phyloP scores from a whole-genome alignment of 2,113 vertebrate species.

The Sebastes schlegelii region DNA sequence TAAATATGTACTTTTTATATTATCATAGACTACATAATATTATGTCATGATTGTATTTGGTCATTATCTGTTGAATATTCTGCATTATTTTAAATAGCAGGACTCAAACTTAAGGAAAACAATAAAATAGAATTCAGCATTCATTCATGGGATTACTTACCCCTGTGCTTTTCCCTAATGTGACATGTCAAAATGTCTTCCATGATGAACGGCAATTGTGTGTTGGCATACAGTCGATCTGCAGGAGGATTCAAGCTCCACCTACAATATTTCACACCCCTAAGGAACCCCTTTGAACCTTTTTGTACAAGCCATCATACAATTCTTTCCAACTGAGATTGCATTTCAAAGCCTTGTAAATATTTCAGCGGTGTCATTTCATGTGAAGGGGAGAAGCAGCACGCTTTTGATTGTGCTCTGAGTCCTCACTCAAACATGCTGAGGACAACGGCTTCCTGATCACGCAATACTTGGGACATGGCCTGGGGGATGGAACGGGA shows the following conservation, averaged over 20 bases:
- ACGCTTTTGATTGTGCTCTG: conserved; percentile 30
- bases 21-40: too few relatives aligned
- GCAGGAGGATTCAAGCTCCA: neutral
- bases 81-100: too few relatives aligned
- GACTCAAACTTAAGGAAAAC: too few relatives aligned
- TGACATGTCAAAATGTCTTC: neutral
- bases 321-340: conserved; percentile 13
- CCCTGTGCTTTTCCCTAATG: conserved; percentile 3
- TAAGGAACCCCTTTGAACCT: neutral
- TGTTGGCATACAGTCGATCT: neutral
- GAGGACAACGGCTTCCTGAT: conserved; percentile 19
- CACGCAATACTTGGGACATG: conserved; percentile 9
- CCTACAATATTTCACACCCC: neutral
- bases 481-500: neutral
- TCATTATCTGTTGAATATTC: too few relatives aligned
- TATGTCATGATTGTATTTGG: too few relatives aligned
- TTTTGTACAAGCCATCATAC: neutral
- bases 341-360: conserved; percentile 40
- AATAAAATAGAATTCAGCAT: neutral
- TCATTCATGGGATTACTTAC: neutral
- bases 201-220: neutral
- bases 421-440: conserved; percentile 14
- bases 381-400: conserved; percentile 20
- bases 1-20: too few relatives aligned
- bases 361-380: conserved; percentile 62